These are phyloP conservation scores for Raja brachyura DNA, from an alignment of 2,113 vertebrate species.

Conservation along the genomic window DNA sequence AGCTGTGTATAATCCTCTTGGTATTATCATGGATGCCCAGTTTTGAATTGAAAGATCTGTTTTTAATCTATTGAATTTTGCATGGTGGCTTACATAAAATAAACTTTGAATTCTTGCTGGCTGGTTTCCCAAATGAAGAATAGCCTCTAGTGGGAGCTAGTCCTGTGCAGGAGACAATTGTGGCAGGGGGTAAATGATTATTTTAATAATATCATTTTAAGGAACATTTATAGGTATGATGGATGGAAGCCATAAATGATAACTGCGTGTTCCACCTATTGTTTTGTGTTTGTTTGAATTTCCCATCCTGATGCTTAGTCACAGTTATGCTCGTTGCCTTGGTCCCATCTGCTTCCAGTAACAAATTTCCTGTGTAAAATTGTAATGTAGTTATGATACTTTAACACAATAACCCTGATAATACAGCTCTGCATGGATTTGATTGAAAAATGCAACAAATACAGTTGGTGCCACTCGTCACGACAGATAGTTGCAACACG, in stretches of 20 bases:
- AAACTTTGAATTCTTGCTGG: background rate
- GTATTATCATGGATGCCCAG: background rate
- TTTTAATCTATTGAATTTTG: background rate
- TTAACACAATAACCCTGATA: background rate
- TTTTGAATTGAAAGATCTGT: background rate
- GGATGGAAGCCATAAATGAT: background rate
- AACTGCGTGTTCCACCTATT: background rate
- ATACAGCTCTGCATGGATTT: background rate
- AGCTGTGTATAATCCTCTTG: background rate
- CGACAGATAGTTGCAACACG: background rate
- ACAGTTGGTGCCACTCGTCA: background rate
- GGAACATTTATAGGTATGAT: background rate
- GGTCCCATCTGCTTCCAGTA: background rate
- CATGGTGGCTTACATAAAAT: background rate
- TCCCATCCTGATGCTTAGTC: background rate
- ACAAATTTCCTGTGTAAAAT: slow-evolving; percentile 1
- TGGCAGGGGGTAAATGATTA: background rate
- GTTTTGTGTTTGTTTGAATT: background rate
- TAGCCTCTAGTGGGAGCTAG: background rate
- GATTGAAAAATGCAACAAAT: background rate
- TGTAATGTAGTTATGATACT: background rate
- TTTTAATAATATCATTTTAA: background rate
- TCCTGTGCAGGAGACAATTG: background rate
- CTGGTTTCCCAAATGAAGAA: background rate
- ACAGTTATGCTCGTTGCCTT: background rate